Conservation (phyloP, 2,888 invertebrate species). For the Noctua janthe region DNA sequence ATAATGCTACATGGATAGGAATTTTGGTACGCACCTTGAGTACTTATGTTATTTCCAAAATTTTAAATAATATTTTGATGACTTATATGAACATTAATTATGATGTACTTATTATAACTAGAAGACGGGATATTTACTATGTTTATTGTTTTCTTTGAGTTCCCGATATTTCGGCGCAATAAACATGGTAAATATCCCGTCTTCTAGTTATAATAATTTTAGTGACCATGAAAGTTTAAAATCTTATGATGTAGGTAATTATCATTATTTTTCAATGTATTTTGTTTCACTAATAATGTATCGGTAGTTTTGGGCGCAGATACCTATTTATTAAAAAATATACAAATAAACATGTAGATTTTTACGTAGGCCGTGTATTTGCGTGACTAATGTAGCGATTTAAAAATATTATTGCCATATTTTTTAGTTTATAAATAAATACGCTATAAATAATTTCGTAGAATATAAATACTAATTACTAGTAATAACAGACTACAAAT, state of each 20-base stretch:
- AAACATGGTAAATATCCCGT: too few relatives aligned
- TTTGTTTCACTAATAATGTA: background rate
- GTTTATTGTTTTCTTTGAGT: too few relatives aligned
- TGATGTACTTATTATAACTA: background rate
- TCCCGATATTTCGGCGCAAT: too few relatives aligned
- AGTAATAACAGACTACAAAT: background rate
- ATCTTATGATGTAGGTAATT: background rate
- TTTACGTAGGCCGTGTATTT: background rate
- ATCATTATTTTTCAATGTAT: constrained; percentile 20
- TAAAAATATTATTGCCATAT: too few relatives aligned
- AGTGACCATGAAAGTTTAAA: too few relatives aligned
- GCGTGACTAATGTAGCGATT: background rate
- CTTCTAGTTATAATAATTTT: too few relatives aligned
- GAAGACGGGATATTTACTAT: too few relatives aligned
- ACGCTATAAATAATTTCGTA: background rate
- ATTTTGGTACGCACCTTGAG: background rate
- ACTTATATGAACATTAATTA: background rate
- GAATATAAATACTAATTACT: background rate
- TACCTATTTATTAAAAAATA: background rate
- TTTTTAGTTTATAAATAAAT: background rate
- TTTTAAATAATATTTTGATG: background rate
- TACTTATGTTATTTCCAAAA: background rate
- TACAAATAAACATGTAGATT: background rate
- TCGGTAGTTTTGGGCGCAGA: background rate
- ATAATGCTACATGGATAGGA: background rate